Conservation (phyloP, 2,113 vertebrate species). For the Nesospiza acunhae region DNA sequence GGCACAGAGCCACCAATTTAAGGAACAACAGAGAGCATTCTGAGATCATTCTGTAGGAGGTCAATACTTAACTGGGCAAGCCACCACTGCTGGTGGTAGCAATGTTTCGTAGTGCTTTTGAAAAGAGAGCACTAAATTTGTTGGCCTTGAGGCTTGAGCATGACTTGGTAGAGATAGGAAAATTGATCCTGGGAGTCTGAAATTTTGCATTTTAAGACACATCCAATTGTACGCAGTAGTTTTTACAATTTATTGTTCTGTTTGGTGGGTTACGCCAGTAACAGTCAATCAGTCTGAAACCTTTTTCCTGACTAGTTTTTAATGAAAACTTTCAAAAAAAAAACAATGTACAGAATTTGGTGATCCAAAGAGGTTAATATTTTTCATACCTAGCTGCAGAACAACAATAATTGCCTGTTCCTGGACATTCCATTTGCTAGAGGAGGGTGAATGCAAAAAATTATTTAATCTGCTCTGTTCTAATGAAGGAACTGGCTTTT, state of each 20-base stretch:
- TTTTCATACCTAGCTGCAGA: not conserved
- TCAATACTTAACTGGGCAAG: not conserved
- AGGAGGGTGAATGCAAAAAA: not conserved
- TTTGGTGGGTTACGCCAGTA: not conserved
- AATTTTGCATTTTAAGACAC: not conserved
- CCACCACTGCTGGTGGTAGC: not conserved
- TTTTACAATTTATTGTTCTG: constrained; percentile 51
- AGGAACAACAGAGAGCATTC: not conserved
- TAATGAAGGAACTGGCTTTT: not conserved
- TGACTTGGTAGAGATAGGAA: constrained; percentile 44
- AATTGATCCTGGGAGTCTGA: not conserved
- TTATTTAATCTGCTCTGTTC: not conserved
- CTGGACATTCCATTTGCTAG: not conserved
- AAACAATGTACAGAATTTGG: not conserved
- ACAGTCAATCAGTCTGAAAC: not conserved
- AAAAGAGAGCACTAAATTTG: not conserved
- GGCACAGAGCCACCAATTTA: constrained; percentile 24
- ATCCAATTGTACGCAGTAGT: not conserved
- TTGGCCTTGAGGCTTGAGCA: constrained; percentile 41
- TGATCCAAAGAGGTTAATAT: not conserved
- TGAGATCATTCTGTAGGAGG: constrained; percentile 11
- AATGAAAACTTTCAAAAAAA: constrained; percentile 6
- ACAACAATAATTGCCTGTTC: not conserved
- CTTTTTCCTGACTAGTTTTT: not conserved
- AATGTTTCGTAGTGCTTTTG: not conserved